Base-by-base conservation (phyloP, 2,888 invertebrate genomes). In the Melanostoma scalare region DNA sequence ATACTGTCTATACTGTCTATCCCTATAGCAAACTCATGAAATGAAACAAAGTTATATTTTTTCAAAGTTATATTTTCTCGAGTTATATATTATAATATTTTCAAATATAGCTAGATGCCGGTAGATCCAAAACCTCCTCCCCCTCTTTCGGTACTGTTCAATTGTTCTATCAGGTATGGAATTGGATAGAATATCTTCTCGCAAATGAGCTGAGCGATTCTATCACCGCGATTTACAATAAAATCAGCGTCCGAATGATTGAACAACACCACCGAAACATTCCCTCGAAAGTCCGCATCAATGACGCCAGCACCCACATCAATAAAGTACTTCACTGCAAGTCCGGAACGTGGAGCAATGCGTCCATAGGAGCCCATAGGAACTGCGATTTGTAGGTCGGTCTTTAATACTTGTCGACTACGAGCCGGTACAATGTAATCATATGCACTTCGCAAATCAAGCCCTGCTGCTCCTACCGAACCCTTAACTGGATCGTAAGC, bases 221-320 rank as follows among this genome's bases (percentile, higher is more conserved):
- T 94, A 89, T 99, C 99, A 1, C 99, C 99, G 87, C 94, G 94
- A 73, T 95, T 94, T 0, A 90, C 94, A 86, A 92, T 91, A 89
- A 99, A 99, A 50, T 96, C 95, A 44, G 92, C 90, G 58, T 96
- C 95, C 0, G 96, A 94, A 89, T 98, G 98, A 91, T 99, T 99
- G 91, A 99, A 99, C 30, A 99, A 91, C 0, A 99, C 95, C 0
- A 98, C 96, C 36, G 97, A 97, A n/a, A 99, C 93, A 90, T 98
- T 96, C 1, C 99, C 99, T 85, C 99, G 94, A 89, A 97, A 98
- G 89, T 99, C 98, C 90, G 96, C 96, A 92, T 99, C 99, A 52
- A 99, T 95, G 0, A 99, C 98, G 33, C 98, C 98, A 90, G 98
- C 98, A 89, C 99, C 99, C 87, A 99, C 97, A 93, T 99, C 99